Evolutionary conservation across 2,888 invertebrate species (phyloP).

Genomic region (Tupiocoris notatus): DNA sequence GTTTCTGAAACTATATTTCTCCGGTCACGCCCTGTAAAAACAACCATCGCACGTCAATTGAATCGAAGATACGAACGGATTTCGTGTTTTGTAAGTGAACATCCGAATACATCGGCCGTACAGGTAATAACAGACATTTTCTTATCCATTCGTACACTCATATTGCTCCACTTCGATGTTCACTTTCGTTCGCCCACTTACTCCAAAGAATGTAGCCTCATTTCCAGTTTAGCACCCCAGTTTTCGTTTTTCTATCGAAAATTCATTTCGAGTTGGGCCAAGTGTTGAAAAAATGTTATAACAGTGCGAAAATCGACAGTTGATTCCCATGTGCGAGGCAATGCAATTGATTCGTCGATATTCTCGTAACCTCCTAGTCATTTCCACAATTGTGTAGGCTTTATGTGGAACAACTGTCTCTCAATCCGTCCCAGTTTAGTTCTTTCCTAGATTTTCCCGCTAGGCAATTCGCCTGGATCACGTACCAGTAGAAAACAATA

Average conservation of each 20-base stretch:
- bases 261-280: too few relatives aligned
- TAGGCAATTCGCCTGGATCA: too few relatives aligned
- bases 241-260: too few relatives aligned
- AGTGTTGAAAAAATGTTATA: neutral
- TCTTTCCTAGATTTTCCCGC: too few relatives aligned
- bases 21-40: slow-evolving; percentile 16
- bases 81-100: neutral
- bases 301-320: too few relatives aligned
- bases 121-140: neutral
- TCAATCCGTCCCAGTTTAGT: neutral
- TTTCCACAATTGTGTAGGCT: neutral
- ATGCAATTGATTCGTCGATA: neutral
- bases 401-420: neutral
- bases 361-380: neutral
- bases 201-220: slow-evolving; percentile 2
- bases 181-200: slow-evolving; percentile 37
- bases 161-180: slow-evolving; percentile 29
- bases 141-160: slow-evolving; percentile 2
- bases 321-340: too few relatives aligned
- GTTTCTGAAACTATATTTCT: too few relatives aligned
- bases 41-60: neutral
- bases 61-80: neutral
- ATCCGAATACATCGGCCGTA: neutral
- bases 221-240: slow-evolving; percentile 1
- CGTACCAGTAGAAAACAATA: too few relatives aligned